Percentiles rank a stretch among this genome's conserved stretches.
phyloP scores from a whole-genome alignment of 1,140 invertebrate species.

The Metopolophium dirhodum region DNA sequence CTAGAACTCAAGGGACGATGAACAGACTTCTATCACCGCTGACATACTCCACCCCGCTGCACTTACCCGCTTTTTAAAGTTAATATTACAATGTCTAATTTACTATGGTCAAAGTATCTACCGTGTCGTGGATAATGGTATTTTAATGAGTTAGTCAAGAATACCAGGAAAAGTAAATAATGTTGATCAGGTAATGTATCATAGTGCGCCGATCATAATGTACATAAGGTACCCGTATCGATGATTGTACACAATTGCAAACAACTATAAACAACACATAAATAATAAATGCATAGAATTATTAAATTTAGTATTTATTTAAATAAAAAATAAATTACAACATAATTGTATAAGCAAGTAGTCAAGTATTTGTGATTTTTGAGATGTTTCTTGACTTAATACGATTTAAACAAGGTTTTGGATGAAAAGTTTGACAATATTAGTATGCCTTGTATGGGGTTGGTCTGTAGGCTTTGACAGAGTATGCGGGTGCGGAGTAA shows the following conservation, averaged over 20 bases:
- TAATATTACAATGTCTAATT: too few relatives aligned
- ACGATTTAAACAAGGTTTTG: neutral
- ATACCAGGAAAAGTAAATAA: too few relatives aligned
- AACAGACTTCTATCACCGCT: too few relatives aligned
- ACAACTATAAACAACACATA: neutral
- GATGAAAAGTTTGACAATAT: neutral
- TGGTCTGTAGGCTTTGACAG: too few relatives aligned
- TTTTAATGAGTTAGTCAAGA: neutral
- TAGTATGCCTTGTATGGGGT: neutral
- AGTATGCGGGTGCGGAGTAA: too few relatives aligned
- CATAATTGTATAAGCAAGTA: neutral
- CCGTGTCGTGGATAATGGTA: neutral
- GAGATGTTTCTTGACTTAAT: neutral
- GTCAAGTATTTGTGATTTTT: neutral
- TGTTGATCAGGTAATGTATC: too few relatives aligned
- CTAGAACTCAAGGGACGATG: too few relatives aligned
- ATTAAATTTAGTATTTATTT: neutral
- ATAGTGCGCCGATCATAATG: too few relatives aligned
- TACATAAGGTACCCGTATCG: too few relatives aligned
- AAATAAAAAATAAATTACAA: neutral
- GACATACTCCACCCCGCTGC: too few relatives aligned
- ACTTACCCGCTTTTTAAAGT: too few relatives aligned
- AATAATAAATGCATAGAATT: neutral
- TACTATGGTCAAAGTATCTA: neutral
- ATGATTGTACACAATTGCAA: neutral